Percentiles rank a stretch among this genome's conserved stretches.
Evolutionary conservation across 2,888 invertebrate genomes (phyloP).

Genomic region (Agrilus cyanescens): DNA sequence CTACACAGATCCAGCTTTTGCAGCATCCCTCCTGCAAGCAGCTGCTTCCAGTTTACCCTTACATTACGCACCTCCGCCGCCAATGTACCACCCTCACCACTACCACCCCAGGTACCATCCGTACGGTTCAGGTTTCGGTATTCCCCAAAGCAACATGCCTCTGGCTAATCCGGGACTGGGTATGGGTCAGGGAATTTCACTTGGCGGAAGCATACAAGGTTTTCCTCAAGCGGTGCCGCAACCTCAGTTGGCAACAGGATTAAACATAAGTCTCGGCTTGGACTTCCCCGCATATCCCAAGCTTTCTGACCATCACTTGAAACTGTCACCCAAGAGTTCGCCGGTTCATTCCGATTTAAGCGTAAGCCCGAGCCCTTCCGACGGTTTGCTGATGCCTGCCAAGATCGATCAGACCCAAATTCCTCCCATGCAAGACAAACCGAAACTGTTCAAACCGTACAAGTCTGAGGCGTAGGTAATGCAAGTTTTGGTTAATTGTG

Average conservation of each 20-base stretch:
- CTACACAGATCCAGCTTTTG: constrained; percentile 87
- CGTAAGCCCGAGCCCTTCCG: constrained; percentile 29
- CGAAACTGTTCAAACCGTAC: constrained; percentile 67
- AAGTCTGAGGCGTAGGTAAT: constrained; percentile 43
- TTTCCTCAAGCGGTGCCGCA: constrained; percentile 32
- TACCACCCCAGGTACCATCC: constrained; percentile 44
- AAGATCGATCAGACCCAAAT: constrained; percentile 23
- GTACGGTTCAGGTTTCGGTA: constrained; percentile 38
- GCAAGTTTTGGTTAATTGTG: background rate
- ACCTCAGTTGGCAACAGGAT: constrained; percentile 22
- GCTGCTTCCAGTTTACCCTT: constrained; percentile 56
- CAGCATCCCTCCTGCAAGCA: constrained; percentile 84
- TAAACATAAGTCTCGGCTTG: constrained; percentile 25
- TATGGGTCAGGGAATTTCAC: constrained; percentile 18
- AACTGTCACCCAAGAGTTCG: constrained; percentile 21
- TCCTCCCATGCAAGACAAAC: constrained; percentile 36
- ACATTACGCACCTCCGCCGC: constrained; percentile 42
- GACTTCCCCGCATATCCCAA: constrained; percentile 22
- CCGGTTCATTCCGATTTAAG: constrained; percentile 32
- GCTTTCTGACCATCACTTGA: constrained; percentile 9
- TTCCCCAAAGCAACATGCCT: constrained; percentile 40
- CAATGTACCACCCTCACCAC: constrained; percentile 43
- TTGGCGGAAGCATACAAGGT: constrained; percentile 30
- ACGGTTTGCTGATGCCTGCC: constrained; percentile 29
- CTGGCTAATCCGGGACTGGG: constrained; percentile 28